Conservation (phyloP, 1,140 invertebrate genomes). For the Panagrolaimus sp. region DNA sequence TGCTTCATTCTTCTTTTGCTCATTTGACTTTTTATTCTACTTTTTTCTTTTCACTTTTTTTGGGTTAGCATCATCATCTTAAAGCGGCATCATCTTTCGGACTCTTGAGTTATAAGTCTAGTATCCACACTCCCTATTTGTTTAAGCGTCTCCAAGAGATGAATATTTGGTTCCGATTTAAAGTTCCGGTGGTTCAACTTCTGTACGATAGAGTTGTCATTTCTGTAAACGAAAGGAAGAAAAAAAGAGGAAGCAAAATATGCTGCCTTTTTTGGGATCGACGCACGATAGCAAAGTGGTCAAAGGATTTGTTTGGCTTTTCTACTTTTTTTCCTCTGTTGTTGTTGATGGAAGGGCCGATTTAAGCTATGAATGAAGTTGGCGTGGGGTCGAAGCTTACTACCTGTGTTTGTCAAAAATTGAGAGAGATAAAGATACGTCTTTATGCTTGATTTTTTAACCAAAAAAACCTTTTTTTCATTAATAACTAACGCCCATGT, state of each 20-base stretch:
- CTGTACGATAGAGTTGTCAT: not conserved
- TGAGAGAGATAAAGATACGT: too few relatives aligned
- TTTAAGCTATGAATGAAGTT: not conserved
- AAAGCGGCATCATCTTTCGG: constrained; percentile 4
- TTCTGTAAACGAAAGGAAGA: not conserved
- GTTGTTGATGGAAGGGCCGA: not conserved
- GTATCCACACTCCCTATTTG: constrained; percentile 8
- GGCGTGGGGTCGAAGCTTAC: not conserved
- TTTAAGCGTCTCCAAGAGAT: constrained; percentile 7
- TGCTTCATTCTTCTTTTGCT: too few relatives aligned
- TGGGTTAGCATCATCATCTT: not conserved
- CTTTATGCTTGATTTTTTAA: too few relatives aligned
- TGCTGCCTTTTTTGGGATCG: not conserved
- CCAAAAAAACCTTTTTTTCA: too few relatives aligned
- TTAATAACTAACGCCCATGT: too few relatives aligned
- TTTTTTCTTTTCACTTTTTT: too few relatives aligned
- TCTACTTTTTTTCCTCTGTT: not conserved
- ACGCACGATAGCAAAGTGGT: not conserved
- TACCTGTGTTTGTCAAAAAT: not conserved
- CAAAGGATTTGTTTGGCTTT: constrained; percentile 16
- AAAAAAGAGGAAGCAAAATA: constrained; percentile 7
- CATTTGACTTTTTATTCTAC: too few relatives aligned
- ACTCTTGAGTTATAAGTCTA: not conserved
- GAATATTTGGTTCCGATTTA: not conserved
- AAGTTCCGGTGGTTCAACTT: constrained; percentile 9